A percentile compares a stretch with the other conserved stretches of the same genome.
Conservation (phyloP, 2,888 invertebrate species). For the Apamea epomidion region DNA sequence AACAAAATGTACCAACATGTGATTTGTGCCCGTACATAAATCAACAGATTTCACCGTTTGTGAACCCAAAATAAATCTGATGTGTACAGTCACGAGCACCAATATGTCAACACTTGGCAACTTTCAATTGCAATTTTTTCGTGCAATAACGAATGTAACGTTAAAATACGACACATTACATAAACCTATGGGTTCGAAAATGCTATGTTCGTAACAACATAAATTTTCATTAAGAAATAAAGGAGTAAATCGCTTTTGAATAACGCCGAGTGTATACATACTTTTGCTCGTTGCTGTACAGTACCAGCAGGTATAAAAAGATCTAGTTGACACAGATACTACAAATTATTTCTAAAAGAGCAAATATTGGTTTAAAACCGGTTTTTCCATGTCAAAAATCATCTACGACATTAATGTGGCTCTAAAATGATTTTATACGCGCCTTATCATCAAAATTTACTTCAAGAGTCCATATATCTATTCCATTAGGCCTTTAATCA, state of each 20-base stretch:
- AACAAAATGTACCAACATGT: slow-evolving; percentile 56
- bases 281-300: background rate
- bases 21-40: slow-evolving; percentile 64
- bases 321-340: slow-evolving; percentile 52
- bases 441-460: slow-evolving; percentile 19
- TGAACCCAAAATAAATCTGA: slow-evolving; percentile 36
- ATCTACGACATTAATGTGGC: background rate
- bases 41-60: slow-evolving; percentile 64
- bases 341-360: slow-evolving; percentile 37
- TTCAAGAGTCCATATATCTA: background rate
- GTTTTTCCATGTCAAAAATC: slow-evolving; percentile 13
- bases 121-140: no score
- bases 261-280: no score
- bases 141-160: no score
- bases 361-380: slow-evolving; percentile 33
- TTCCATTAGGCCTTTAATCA: background rate
- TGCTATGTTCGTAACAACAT: no score
- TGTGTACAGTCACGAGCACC: slow-evolving; percentile 11
- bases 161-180: no score
- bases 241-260: no score
- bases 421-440: slow-evolving; percentile 12
- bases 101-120: no score
- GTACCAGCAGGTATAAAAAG: slow-evolving; percentile 38
- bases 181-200: no score
- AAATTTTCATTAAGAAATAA: no score